These are phyloP conservation scores for Hydrolagus colliei DNA, from an alignment of 2,797 vertebrate genomes.

Conservation along the genomic window DNA sequence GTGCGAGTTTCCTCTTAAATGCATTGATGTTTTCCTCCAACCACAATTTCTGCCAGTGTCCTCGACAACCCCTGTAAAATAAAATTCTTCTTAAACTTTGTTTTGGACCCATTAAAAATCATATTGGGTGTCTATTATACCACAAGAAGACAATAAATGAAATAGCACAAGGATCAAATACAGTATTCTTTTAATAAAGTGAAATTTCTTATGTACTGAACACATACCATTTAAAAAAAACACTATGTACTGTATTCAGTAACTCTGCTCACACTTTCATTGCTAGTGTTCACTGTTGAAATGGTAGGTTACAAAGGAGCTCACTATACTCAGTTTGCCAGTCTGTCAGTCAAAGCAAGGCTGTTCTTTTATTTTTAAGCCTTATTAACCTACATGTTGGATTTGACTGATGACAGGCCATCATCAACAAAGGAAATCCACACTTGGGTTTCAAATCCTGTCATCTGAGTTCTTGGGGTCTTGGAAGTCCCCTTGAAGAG, in stretches of 20 bases:
- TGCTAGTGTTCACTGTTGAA: not conserved
- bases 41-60: too few species aligned
- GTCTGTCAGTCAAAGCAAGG: conserved; percentile 71
- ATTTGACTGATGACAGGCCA: conserved; percentile 66
- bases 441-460: conserved; percentile 70
- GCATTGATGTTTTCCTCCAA: too few species aligned
- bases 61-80: too few species aligned
- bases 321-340: conserved; percentile 63
- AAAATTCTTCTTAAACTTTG: too few species aligned
- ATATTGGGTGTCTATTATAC: not conserved
- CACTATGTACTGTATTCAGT: conserved; percentile 9
- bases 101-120: not conserved
- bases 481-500: conserved; percentile 56
- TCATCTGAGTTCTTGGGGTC: conserved; percentile 63
- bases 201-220: not conserved
- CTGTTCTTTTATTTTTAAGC: conserved; percentile 68
- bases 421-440: conserved; percentile 62
- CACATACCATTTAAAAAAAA: not conserved
- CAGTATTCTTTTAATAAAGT: not conserved
- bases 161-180: not conserved
- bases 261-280: conserved; percentile 8
- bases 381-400: conserved; percentile 74
- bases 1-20: too few species aligned
- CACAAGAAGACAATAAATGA: not conserved
- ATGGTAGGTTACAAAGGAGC: conserved; percentile 51